These are phyloP conservation scores for Camelus bactrianus DNA, from an alignment of 2,113 vertebrate genomes.

Conservation along the genomic window DNA sequence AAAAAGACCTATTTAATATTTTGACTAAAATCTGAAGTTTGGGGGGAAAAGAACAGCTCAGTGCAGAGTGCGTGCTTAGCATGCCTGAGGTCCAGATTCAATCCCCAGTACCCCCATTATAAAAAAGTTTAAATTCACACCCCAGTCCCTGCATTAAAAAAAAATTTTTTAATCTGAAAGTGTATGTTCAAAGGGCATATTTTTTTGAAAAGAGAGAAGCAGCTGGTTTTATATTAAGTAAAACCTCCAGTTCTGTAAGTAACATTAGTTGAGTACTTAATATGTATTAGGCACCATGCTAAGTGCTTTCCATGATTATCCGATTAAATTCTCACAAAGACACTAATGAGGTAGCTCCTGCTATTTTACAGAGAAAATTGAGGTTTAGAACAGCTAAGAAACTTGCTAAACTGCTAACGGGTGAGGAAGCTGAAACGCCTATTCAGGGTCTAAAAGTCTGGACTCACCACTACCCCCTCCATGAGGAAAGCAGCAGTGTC, in stretches of 20 bases:
- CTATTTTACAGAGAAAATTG: neutral
- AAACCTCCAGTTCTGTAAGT: neutral
- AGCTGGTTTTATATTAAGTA: slow-evolving; percentile 30
- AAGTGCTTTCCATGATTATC: neutral
- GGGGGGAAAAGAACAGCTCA: no score
- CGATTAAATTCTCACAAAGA: slow-evolving; percentile 20
- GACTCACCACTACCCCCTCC: neutral
- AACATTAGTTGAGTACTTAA: neutral
- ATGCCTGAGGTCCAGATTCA: no score
- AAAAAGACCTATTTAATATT: neutral
- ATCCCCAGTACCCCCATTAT: no score
- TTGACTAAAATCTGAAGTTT: neutral
- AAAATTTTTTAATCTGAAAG: no score
- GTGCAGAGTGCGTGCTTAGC: no score
- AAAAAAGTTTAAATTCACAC: no score
- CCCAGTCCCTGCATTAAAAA: no score
- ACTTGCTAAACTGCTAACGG: neutral
- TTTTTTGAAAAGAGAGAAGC: neutral
- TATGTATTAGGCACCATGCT: neutral
- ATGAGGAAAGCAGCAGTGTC: neutral
- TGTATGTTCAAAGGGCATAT: neutral
- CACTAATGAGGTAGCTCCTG: neutral
- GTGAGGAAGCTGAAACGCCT: neutral
- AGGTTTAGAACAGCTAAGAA: neutral
- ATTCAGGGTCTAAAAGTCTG: neutral